Conservation (phyloP, 2,113 vertebrate genomes). For the Madoqua kirkii region DNA sequence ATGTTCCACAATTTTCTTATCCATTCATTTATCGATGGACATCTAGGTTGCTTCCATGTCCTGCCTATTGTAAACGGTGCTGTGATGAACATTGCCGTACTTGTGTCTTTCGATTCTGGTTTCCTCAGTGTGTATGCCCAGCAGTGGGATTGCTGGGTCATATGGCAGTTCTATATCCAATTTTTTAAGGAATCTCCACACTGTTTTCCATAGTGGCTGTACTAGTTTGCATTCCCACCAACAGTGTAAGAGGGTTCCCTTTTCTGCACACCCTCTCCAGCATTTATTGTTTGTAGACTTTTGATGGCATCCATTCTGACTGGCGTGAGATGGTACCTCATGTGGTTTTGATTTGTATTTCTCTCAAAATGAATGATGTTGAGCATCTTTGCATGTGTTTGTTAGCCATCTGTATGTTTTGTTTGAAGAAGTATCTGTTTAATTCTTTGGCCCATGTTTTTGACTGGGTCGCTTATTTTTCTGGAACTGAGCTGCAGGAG, state of each 20-base stretch:
- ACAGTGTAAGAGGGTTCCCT: not conserved
- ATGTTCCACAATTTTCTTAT: not conserved
- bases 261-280: not conserved
- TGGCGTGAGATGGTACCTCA: not conserved
- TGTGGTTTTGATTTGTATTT: not conserved
- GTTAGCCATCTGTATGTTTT: not conserved
- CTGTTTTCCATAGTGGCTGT: not conserved
- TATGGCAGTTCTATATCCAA: not conserved
- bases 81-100: not conserved
- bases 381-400: not conserved
- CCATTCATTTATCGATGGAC: fast-evolving
- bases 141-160: not conserved
- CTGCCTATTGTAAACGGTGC: not conserved
- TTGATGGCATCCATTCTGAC: not conserved
- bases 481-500: not conserved
- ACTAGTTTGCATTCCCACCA: not conserved
- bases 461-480: not conserved
- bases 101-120: not conserved
- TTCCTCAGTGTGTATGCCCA: not conserved
- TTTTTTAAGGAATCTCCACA: not conserved
- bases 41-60: not conserved
- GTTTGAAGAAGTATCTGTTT: not conserved
- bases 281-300: not conserved
- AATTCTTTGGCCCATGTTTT: not conserved
- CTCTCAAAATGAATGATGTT: not conserved